Percentiles rank a stretch among this genome's conserved stretches.
Evolutionary conservation across 2,113 vertebrate species (phyloP).

Genomic region (Salvelinus fontinalis): DNA sequence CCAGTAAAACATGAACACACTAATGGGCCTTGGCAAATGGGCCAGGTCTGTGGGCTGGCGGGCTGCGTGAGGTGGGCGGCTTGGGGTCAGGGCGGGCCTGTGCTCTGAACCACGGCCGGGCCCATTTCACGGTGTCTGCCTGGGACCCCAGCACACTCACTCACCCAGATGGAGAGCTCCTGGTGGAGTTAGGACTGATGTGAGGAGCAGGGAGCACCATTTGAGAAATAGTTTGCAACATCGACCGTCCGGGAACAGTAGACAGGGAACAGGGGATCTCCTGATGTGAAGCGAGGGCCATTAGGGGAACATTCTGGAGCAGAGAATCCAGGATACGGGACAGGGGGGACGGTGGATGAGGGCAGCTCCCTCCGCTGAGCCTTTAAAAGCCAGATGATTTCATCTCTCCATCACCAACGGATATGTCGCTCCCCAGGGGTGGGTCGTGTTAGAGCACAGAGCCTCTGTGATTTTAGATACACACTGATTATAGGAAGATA

Average conservation of each 20-base stretch:
- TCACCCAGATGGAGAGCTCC: conserved; percentile 70
- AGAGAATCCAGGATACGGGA: conserved; percentile 38
- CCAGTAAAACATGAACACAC: conserved; percentile 62
- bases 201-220: conserved; percentile 4
- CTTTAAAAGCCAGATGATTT: background rate
- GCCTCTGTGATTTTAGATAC: too few relatives aligned
- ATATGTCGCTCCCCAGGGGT: too few relatives aligned
- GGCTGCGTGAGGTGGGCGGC: conserved; percentile 22
- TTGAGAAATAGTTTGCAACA: conserved; percentile 15
- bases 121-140: conserved; percentile 77
- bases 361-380: conserved; percentile 30
- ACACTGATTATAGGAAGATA: too few relatives aligned
- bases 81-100: conserved; percentile 51
- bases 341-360: conserved; percentile 34
- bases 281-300: conserved; percentile 37
- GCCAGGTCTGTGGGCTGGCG: conserved; percentile 33
- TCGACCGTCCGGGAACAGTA: conserved; percentile 27
- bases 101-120: conserved; percentile 68
- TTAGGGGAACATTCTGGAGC: conserved; percentile 19
- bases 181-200: conserved; percentile 2
- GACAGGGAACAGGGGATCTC: conserved; percentile 22
- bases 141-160: conserved; percentile 57
- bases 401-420: background rate
- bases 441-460: too few relatives aligned
- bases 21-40: conserved; percentile 79